phyloP scores from a whole-genome alignment of 2,113 vertebrate genomes.

The Serinus canaria region DNA sequence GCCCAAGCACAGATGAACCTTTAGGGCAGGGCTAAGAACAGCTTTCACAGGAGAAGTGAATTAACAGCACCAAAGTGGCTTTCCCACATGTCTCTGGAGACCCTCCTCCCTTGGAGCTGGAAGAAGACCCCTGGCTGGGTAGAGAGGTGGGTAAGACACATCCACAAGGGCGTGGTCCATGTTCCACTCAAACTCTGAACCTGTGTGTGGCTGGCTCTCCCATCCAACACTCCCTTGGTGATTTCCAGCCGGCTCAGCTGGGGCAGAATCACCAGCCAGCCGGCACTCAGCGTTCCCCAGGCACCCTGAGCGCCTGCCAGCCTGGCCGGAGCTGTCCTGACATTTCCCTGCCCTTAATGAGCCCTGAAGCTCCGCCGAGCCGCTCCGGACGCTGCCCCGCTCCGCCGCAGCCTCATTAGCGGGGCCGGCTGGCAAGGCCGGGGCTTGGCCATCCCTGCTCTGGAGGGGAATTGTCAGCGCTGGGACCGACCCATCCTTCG shows the following conservation, averaged over 20 bases:
- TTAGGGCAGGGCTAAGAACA: background rate
- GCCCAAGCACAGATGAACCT: background rate
- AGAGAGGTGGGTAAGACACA: background rate
- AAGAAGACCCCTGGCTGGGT: background rate
- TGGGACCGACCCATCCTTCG: background rate
- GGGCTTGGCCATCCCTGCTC: background rate
- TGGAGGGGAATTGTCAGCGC: background rate
- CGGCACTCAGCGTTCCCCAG: background rate
- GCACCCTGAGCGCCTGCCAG: background rate
- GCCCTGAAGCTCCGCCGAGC: background rate
- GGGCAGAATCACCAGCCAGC: background rate
- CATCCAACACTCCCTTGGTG: accelerated
- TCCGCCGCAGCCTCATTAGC: background rate
- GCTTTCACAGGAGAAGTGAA: background rate
- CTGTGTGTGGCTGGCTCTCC: accelerated
- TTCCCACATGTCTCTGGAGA: accelerated
- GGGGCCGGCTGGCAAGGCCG: background rate
- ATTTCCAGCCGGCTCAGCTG: background rate
- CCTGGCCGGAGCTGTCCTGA: background rate
- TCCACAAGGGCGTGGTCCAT: accelerated
- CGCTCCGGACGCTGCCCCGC: background rate
- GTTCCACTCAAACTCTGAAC: accelerated
- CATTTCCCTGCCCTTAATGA: background rate
- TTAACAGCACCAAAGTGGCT: accelerated
- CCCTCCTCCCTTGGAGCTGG: background rate